Percentiles rank a stretch among this genome's conserved stretches.
Evolutionary conservation across 2,113 vertebrate species (phyloP).

Genomic region (Neoarius graeffei): DNA sequence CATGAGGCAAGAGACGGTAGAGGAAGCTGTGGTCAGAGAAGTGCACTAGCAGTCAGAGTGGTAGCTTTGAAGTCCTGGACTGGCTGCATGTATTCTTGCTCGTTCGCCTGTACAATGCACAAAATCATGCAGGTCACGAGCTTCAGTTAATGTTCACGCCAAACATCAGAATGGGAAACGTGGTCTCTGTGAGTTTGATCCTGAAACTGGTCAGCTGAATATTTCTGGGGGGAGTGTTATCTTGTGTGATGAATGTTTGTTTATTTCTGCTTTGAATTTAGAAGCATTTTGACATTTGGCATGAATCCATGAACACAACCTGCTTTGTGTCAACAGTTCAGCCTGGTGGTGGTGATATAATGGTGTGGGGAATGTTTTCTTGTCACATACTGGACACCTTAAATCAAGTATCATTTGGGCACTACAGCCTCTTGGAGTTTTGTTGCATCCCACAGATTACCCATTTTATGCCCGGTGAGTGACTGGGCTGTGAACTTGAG

Average conservation of each 20-base stretch:
- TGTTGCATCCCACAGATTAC: too few species aligned
- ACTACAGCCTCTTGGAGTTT: too few species aligned
- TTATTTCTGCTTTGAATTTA: background rate
- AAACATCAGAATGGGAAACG: background rate
- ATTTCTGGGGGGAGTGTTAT: background rate
- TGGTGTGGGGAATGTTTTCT: too few species aligned
- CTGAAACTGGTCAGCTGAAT: background rate
- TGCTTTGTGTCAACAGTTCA: too few species aligned
- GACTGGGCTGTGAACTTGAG: background rate
- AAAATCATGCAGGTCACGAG: background rate
- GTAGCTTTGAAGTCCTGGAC: background rate
- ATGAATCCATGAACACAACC: background rate
- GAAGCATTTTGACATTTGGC: background rate
- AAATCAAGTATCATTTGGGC: too few species aligned
- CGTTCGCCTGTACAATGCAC: background rate
- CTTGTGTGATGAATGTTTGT: background rate
- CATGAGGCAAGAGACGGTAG: background rate
- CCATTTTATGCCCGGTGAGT: background rate
- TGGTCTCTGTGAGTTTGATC: background rate
- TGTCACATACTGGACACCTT: too few species aligned
- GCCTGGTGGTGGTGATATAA: too few species aligned
- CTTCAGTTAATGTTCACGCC: background rate
- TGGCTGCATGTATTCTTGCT: background rate
- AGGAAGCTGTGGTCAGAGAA: background rate
- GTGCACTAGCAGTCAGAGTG: background rate